phyloP scores from a whole-genome alignment of 2,797 vertebrate genomes.

The Tokudaia muenninki region DNA sequence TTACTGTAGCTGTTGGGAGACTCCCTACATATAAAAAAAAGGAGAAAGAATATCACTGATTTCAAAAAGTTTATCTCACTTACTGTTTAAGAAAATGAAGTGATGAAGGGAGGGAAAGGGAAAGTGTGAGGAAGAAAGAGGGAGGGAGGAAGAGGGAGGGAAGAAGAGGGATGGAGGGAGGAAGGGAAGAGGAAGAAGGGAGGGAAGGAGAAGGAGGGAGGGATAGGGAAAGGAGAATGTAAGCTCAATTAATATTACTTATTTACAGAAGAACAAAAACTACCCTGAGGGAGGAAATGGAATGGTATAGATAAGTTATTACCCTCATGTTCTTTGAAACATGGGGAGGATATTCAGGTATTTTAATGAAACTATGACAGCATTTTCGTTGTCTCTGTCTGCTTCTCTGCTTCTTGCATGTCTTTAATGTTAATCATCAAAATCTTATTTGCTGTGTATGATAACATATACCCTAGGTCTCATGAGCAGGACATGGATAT shows the following conservation, averaged over 20 bases:
- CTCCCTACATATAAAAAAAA: background rate
- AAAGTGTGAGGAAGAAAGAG: no score
- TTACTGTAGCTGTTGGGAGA: background rate
- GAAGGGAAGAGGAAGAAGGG: rapidly evolving
- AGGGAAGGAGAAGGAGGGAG: no score
- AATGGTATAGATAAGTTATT: background rate
- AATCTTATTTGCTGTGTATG: background rate
- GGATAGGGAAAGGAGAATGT: background rate
- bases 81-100: background rate
- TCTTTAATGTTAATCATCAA: slow-evolving; percentile 32
- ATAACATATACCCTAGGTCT: background rate
- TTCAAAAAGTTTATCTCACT: background rate
- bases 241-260: background rate
- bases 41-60: background rate
- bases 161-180: no score
- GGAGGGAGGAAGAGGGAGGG: background rate
- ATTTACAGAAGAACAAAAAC: background rate
- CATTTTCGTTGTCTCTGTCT: background rate
- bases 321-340: background rate
- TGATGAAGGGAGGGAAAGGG: background rate
- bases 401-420: background rate
- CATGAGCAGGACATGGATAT: background rate
- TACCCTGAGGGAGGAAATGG: background rate
- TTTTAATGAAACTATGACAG: background rate
- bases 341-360: background rate